Percentiles rank a stretch among this genome's conserved stretches.
Conservation (phyloP, 2,888 invertebrate species). For the Lasioglossum figueresi region DNA sequence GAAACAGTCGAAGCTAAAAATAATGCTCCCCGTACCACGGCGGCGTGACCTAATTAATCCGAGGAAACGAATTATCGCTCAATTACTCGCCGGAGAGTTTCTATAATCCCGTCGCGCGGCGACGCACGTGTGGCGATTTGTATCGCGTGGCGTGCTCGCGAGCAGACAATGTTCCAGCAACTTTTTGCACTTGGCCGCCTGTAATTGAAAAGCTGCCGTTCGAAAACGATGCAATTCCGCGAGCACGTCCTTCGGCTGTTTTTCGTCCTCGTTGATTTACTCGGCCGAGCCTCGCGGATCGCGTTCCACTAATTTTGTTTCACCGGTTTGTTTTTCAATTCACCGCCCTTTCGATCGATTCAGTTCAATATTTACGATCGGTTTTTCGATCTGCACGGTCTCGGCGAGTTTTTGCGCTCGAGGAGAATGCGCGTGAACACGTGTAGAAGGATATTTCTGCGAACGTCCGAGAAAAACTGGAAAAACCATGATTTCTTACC, state of each 20-base stretch:
- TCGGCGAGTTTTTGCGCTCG: neutral
- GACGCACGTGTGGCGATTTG: conserved; percentile 3
- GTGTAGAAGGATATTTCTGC: neutral
- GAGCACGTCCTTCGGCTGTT: neutral
- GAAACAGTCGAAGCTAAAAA: conserved; percentile 17
- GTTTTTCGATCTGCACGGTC: neutral
- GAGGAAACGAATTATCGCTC: conserved; percentile 12
- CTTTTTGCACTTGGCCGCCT: neutral
- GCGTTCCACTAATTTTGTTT: neutral
- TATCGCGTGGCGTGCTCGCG: neutral
- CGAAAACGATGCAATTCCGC: neutral
- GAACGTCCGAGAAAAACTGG: neutral
- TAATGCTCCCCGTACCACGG: neutral
- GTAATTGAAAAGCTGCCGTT: neutral
- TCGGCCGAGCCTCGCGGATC: neutral
- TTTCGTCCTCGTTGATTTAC: neutral
- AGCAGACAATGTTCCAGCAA: neutral
- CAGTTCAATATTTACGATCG: neutral
- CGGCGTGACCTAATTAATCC: conserved; percentile 25
- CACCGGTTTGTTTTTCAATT: neutral
- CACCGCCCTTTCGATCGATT: neutral
- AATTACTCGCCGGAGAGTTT: conserved; percentile 16
- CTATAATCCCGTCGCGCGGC: neutral
- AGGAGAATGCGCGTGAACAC: neutral
- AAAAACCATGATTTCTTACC: neutral